These are phyloP conservation scores for Poeciliopsis occidentalis DNA, from an alignment of 2,113 vertebrate species.

Conservation along the genomic window DNA sequence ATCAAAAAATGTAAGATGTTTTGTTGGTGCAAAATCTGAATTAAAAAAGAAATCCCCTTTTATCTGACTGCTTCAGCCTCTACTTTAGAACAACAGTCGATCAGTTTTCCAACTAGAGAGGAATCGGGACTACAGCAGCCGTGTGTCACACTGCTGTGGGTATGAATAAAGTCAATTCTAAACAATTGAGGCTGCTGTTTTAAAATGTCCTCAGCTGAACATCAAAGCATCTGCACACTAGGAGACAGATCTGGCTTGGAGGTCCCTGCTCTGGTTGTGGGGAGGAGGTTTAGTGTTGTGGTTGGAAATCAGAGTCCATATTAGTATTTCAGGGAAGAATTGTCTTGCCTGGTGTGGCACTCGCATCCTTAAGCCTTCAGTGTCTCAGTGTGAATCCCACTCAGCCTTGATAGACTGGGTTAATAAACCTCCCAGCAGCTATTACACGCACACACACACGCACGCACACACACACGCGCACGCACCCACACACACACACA, in stretches of 20 bases:
- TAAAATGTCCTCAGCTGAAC: slow-evolving; percentile 36
- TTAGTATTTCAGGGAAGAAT: slow-evolving; percentile 78
- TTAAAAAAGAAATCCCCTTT: too few relatives aligned
- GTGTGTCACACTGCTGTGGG: too few relatives aligned
- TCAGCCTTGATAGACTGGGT: slow-evolving; percentile 80
- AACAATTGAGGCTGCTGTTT: slow-evolving; percentile 1
- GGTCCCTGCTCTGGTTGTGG: slow-evolving; percentile 18
- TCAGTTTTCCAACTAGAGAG: too few relatives aligned
- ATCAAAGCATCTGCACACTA: slow-evolving; percentile 41
- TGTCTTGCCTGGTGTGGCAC: slow-evolving; percentile 77
- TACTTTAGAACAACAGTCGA: too few relatives aligned
- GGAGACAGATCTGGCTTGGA: slow-evolving; percentile 43
- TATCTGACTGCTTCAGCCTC: too few relatives aligned
- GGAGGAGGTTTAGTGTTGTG: slow-evolving; percentile 55
- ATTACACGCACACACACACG: slow-evolving; percentile 38
- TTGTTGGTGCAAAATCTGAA: too few relatives aligned
- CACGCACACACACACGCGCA: slow-evolving; percentile 44
- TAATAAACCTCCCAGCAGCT: slow-evolving; percentile 81
- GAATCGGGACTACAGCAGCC: too few relatives aligned
- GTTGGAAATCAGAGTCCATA: slow-evolving; percentile 75
- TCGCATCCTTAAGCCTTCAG: slow-evolving; percentile 79
- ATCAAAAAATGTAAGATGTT: too few relatives aligned
- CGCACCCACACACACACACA: slow-evolving; percentile 42
- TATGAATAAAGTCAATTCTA: neutral
- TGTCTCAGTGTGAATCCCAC: slow-evolving; percentile 77